Evolutionary conservation across 2,888 invertebrate species (phyloP).

Genomic region (Volucella zonaria): DNA sequence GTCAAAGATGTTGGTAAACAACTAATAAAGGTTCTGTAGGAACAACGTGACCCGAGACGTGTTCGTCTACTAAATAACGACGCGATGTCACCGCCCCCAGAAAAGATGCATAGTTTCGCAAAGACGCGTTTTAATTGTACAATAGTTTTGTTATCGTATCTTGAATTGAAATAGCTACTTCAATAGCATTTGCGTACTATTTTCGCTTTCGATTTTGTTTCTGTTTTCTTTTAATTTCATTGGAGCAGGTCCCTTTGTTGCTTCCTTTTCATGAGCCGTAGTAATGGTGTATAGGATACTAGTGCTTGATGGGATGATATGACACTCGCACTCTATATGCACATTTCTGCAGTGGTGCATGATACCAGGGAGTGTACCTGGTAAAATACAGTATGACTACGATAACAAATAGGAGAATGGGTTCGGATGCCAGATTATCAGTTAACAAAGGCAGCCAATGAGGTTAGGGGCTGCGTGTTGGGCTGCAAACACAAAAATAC

Average conservation of each 20-base stretch:
- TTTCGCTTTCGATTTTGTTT: constrained; percentile 36
- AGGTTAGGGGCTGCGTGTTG: no score
- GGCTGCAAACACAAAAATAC: no score
- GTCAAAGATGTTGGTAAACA: no score
- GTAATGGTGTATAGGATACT: constrained; percentile 39
- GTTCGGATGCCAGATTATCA: not conserved
- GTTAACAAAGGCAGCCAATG: no score
- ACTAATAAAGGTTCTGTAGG: no score
- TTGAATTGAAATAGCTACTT: constrained; percentile 74
- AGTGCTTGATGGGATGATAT: not conserved
- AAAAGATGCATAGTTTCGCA: constrained; percentile 70
- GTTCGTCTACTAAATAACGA: not conserved
- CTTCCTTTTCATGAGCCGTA: no score
- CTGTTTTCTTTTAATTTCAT: constrained; percentile 37
- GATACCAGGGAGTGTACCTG: constrained; percentile 56
- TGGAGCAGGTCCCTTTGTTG: constrained; percentile 54
- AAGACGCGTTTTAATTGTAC: constrained; percentile 72
- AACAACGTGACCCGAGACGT: no score
- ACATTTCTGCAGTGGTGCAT: constrained; percentile 22
- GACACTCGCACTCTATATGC: constrained; percentile 57
- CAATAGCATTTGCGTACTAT: constrained; percentile 69
- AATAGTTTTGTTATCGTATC: constrained; percentile 72
- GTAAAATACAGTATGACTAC: constrained; percentile 24
- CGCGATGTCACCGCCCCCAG: constrained; percentile 59
- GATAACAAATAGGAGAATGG: no score